Evolutionary conservation across 2,888 invertebrate genomes (phyloP), one percentile per base, ranked within the genome.

Genomic region (Eurois occulta): DNA sequence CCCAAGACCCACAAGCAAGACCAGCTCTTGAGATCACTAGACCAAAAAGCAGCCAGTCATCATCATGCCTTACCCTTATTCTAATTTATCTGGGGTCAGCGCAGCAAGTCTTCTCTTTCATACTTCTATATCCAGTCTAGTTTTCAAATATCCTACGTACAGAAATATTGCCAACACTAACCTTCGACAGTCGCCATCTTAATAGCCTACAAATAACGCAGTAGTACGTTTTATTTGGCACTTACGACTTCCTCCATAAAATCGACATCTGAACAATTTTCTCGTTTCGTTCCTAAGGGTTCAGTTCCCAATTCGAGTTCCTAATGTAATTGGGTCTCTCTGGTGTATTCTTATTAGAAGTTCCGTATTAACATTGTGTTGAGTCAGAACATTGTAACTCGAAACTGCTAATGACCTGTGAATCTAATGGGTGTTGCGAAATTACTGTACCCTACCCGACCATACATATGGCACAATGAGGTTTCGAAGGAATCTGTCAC

Each of bases 321-420:
- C 41, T 81, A 83, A 81, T 85, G 86, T 73, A 72, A 83, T 83
- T 81, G 86, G 67, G 67, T 77, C 35, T 67, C 71, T 62, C 81
- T 71, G 21, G 86, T 58, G 55, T 71, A 73, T 77, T 71, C 72
- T 73, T 72, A 81, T 83, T 69, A 81, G 72, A 72, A 77, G 70
- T 77, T 70, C 60, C 58, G 41, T 6, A 72, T 70, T 72, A 71
- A 70, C 71, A 71, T 80, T 73, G 80, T 16, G 28, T 28, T 55
- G 58, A 13, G 28, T 41, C 60, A 38, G 66, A 35, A 46, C 32
- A 70, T 83, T 84, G 68, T 67, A 35, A 74, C 35, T 62, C 55
- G 73, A 64, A 73, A 70, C 69, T 66, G 28, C 72, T 79, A 79
- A 84, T 64, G 67, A 58, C n/a, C 52, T 71, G 28, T 46, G 38